Base-by-base conservation (phyloP, 2,888 invertebrate genomes). In the Autographa pulchrina region DNA sequence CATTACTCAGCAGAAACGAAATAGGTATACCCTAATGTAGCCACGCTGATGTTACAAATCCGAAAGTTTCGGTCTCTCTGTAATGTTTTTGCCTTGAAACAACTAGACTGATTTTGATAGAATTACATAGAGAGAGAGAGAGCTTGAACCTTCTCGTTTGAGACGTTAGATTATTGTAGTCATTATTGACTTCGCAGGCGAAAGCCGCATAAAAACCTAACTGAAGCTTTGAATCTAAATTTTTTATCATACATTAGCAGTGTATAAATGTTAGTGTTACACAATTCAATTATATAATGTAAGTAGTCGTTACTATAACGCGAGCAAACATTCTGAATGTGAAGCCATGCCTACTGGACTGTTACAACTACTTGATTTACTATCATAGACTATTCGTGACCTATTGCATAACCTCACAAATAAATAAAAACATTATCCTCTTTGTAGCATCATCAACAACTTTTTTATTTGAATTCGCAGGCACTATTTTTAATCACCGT, bases 201-300 rank as follows among this genome's bases (percentile, higher is more conserved):
- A 48, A 48, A n/a, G 48, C 48, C 18, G 11, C 20, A 54, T 13
- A 13, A 2, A 54, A 54, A 54, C 7, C 6, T 32, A 32, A 35
- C 7, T 2, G 9, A 20, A 13, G 54, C 20, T 54, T 54, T 14
- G 25, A 25, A 11, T 56, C 11, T 13, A 25, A 56, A 4, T 25
- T 56, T 48, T 25, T 56, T 16, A 59, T 59, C 32, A 59, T 35
- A 70, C 20, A 66, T 65, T 75, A 54, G 62, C 35, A 61, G 25
- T 43, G 18, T 62, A 20, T 62, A 62, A 38, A 63, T 41, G 48
- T 69, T n/a, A 9, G 31, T 25, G 65, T 84, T 84, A 65, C 74
- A 75, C 79, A 81, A 82, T 71, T 18, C 41, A 67, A 72, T 82
- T 81, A 70, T 77, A 81, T 81, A 75, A 83, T 76, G 65, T n/a